phyloP scores from a whole-genome alignment of 2,888 invertebrate genomes.

The Margaritifera margaritifera region DNA sequence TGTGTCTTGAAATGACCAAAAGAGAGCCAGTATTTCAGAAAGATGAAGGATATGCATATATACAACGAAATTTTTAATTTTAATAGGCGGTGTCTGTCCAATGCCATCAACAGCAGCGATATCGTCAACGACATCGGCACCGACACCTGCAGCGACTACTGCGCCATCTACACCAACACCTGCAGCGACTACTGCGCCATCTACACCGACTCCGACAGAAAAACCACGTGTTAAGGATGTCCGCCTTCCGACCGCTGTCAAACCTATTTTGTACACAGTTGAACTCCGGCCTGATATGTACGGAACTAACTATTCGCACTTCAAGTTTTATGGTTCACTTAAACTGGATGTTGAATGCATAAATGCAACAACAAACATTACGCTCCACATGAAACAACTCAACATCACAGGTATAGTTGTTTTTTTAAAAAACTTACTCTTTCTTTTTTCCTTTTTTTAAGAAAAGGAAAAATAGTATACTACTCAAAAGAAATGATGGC shows the following conservation, averaged over 20 bases:
- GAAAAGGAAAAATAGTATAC: no score
- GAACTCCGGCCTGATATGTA: constrained; percentile 62
- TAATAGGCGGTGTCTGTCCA: no score
- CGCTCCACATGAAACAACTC: constrained; percentile 51
- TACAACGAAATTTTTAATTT: no score
- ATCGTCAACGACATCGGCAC: neutral
- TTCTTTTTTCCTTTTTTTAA: no score
- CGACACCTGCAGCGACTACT: constrained; percentile 10
- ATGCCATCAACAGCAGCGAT: neutral
- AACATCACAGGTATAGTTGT: constrained; percentile 11
- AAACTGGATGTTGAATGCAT: constrained; percentile 42
- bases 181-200: constrained; percentile 12
- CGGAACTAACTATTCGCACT: constrained; percentile 40
- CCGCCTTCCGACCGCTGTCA: constrained; percentile 49
- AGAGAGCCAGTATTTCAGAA: no score
- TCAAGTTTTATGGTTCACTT: constrained; percentile 55
- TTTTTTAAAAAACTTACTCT: no score
- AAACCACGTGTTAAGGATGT: constrained; percentile 33
- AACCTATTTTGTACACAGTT: constrained; percentile 55
- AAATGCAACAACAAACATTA: constrained; percentile 41
- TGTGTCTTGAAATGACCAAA: no score
- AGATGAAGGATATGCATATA: no score
- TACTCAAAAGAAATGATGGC: no score
- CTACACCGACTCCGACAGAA: constrained; percentile 5
- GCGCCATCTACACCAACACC: constrained; percentile 13